Conservation (phyloP, 2,797 vertebrate species). For the Melanotaenia maccullochi region DNA sequence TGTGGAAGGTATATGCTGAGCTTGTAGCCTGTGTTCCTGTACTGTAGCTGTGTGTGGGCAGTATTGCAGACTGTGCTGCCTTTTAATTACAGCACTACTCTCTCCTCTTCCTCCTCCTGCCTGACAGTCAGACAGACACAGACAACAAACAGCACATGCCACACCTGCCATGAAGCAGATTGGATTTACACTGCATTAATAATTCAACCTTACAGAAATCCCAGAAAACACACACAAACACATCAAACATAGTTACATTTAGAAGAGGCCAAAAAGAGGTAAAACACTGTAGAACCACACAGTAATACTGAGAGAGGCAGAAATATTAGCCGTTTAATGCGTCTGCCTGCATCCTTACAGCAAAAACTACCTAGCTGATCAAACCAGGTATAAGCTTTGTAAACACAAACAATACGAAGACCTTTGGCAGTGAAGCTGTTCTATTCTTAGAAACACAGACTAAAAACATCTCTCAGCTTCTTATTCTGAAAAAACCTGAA, state of each 20-base stretch:
- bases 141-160: conserved; percentile 42
- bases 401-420: conserved; percentile 40
- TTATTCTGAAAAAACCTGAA: conserved; percentile 41
- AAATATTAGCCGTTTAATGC: conserved; percentile 15
- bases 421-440: conserved; percentile 21
- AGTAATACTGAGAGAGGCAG: background rate
- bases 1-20: conserved; percentile 22
- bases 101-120: conserved; percentile 45
- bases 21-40: conserved; percentile 23
- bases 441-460: conserved; percentile 61
- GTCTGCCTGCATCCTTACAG: conserved; percentile 27
- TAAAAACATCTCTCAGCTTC: conserved; percentile 52
- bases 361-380: conserved; percentile 21
- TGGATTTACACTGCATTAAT: conserved; percentile 79
- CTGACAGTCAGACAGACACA: conserved; percentile 35
- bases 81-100: conserved; percentile 70
- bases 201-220: conserved; percentile 68
- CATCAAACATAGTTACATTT: conserved; percentile 27
- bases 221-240: conserved; percentile 40
- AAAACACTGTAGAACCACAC: conserved; percentile 14
- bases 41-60: conserved; percentile 58
- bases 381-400: conserved; percentile 29
- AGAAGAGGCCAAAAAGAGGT: conserved; percentile 13
- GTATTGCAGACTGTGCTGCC: conserved; percentile 58
- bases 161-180: conserved; percentile 75